Evolutionary conservation across 2,888 invertebrate genomes (phyloP).

Genomic region (Helicoverpa assulta): DNA sequence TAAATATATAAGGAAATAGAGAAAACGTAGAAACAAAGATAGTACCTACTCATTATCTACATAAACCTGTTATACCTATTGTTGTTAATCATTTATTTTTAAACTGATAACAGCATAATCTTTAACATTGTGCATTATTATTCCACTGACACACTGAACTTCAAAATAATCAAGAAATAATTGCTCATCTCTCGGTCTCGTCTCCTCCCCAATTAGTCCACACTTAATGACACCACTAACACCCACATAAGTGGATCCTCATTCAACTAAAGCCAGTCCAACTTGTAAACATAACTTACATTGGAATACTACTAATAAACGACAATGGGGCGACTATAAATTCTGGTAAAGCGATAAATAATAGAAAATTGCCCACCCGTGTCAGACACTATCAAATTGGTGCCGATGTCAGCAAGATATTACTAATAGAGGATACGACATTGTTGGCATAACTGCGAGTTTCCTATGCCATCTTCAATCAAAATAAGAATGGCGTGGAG

Average conservation of each 20-base stretch:
- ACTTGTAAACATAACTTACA: slow-evolving; percentile 60
- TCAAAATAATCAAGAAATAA: not conserved
- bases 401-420: slow-evolving; percentile 58
- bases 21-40: too few species aligned
- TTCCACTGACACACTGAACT: too few species aligned
- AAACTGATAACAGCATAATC: too few species aligned
- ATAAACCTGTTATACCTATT: too few species aligned
- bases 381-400: slow-evolving; percentile 83
- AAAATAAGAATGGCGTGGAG: too few species aligned
- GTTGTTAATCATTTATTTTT: too few species aligned
- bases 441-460: slow-evolving; percentile 7
- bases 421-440: slow-evolving; percentile 30
- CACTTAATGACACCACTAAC: slow-evolving; percentile 7
- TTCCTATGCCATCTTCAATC: not conserved
- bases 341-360: slow-evolving; percentile 80
- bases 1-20: too few species aligned
- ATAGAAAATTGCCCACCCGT: slow-evolving; percentile 85
- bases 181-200: not conserved
- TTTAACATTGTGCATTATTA: too few species aligned
- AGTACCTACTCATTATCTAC: too few species aligned
- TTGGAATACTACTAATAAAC: slow-evolving; percentile 73
- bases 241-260: not conserved
- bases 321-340: slow-evolving; percentile 78
- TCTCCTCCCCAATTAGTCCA: slow-evolving; percentile 18
- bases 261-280: slow-evolving; percentile 21